Conservation (phyloP, 2,888 invertebrate genomes). For the Trachelus tabidus region DNA sequence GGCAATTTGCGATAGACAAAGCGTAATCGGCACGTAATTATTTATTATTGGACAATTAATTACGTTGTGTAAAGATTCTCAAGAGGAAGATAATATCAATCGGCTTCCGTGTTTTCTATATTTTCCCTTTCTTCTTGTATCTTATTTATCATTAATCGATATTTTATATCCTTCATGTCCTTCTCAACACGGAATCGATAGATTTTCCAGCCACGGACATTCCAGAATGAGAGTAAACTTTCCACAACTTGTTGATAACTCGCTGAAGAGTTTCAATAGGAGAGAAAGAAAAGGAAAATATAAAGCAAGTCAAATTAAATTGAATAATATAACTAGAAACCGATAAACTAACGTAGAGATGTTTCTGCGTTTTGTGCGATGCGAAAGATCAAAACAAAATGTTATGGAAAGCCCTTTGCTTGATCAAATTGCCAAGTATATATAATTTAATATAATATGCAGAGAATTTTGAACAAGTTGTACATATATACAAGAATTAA, state of each 20-base stretch:
- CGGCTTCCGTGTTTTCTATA: neutral
- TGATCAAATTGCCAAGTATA: neutral
- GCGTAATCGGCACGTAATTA: neutral
- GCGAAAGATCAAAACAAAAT: neutral
- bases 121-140: neutral
- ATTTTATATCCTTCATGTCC: neutral
- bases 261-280: neutral
- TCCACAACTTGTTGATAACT: slow-evolving; percentile 10
- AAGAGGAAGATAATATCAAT: neutral
- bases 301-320: neutral
- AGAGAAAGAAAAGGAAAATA: neutral
- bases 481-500: slow-evolving; percentile 23
- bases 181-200: slow-evolving; percentile 12
- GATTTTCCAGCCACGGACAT: slow-evolving; percentile 14
- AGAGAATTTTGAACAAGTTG: slow-evolving; percentile 18
- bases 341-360: neutral
- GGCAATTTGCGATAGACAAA: neutral
- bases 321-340: neutral
- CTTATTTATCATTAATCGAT: neutral
- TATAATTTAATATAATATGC: slow-evolving; percentile 12
- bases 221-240: slow-evolving; percentile 20
- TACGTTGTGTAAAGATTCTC: neutral
- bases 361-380: neutral
- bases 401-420: neutral
- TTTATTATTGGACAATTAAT: neutral